Evolutionary conservation across 1,140 invertebrate species (phyloP).

Genomic region (Heterodera schachtii): DNA sequence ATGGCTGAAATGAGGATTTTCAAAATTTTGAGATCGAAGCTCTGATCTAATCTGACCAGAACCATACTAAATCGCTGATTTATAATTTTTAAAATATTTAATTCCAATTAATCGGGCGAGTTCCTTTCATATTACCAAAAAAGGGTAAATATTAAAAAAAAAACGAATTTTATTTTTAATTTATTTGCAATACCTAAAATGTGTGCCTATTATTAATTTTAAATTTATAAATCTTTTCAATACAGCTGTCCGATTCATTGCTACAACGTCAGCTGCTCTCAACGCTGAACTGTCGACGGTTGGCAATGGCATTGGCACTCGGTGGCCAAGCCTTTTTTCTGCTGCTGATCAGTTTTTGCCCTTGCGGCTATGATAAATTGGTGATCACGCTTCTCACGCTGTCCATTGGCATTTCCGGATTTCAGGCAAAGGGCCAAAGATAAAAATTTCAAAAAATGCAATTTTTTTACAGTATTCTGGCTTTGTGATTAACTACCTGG

Average conservation of each 20-base stretch:
- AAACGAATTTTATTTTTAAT: too few species aligned
- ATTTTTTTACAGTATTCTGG: conserved; percentile 67
- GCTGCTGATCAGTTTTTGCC: conserved; percentile 53
- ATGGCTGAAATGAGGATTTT: too few species aligned
- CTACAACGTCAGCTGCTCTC: conserved; percentile 51
- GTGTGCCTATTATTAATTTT: too few species aligned
- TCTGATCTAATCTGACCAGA: too few species aligned
- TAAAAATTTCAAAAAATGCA: neutral
- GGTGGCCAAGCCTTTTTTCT: conserved; percentile 59
- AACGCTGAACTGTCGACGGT: conserved; percentile 60
- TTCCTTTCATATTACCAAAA: too few species aligned
- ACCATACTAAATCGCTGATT: too few species aligned
- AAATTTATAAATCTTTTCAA: neutral
- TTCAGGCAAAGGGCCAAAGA: neutral
- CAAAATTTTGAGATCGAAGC: too few species aligned
- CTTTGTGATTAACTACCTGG: conserved; percentile 70
- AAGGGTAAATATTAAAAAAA: too few species aligned
- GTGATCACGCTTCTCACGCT: conserved; percentile 61
- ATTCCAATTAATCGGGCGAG: too few species aligned
- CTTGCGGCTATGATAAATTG: conserved; percentile 60
- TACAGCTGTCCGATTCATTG: conserved; percentile 67
- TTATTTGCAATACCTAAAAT: too few species aligned
- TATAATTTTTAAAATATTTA: too few species aligned
- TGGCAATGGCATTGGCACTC: conserved; percentile 63
- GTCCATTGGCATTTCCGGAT: conserved; percentile 68